A percentile compares a stretch with the other conserved stretches of the same genome.
Conservation (phyloP, 2,888 invertebrate genomes). For the Nomada lathburiana region DNA sequence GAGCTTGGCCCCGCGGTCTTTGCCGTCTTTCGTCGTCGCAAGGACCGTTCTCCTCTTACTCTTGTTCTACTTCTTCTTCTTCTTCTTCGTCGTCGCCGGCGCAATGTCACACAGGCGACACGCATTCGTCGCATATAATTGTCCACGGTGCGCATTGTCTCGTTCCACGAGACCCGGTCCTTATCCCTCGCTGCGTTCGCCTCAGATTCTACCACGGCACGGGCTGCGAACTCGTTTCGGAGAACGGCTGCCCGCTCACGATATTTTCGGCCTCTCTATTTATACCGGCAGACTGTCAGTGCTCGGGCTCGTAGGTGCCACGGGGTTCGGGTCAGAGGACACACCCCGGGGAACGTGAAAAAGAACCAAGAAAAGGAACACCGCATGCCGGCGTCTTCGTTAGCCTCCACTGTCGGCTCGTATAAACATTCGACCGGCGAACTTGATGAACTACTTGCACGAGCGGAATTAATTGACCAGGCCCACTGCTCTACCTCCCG, state of each 20-base stretch:
- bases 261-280: constrained; percentile 79
- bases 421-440: constrained; percentile 54
- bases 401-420: constrained; percentile 39
- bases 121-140: constrained; percentile 79
- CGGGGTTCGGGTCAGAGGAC: constrained; percentile 76
- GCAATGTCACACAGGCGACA: constrained; percentile 73
- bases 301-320: constrained; percentile 70
- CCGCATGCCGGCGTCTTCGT: constrained; percentile 31
- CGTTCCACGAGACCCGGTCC: constrained; percentile 40
- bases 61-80: constrained; percentile 20
- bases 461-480: constrained; percentile 54
- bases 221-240: constrained; percentile 49
- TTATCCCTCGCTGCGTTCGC: constrained; percentile 8
- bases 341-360: constrained; percentile 70
- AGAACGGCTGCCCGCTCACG: constrained; percentile 68
- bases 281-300: constrained; percentile 68
- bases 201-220: constrained; percentile 39
- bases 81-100: constrained; percentile 33
- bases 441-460: constrained; percentile 56
- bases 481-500: constrained; percentile 2
- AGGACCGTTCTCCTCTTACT: constrained; percentile 22
- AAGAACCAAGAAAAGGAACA: constrained; percentile 22
- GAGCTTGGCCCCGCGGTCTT: constrained; percentile 32
- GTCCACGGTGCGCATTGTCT: constrained; percentile 74
- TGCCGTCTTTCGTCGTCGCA: constrained; percentile 35